Base-by-base conservation (phyloP, 92 coral and sea anemone genomes). In the Meandrina meandrites region DNA sequence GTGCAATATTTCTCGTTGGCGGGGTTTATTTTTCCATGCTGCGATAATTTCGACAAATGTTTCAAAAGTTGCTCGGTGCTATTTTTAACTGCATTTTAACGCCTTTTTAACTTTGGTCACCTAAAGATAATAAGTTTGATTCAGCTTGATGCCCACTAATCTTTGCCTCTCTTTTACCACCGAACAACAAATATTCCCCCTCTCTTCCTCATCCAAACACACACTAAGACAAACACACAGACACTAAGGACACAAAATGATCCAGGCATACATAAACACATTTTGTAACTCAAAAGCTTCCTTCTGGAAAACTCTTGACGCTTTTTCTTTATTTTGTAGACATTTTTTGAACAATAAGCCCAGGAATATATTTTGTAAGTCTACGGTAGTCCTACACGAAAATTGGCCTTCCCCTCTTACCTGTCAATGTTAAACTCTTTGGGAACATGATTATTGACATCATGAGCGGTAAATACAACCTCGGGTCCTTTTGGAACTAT, bases 401-500 rank as follows among this genome's bases (percentile, higher is more conserved):
- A 36, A 53, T 66, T 67, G 36, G 19, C 13, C 48, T 42, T 73
- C 4, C 32, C 14, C n/a, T 64, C 88, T 45, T 36, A 90, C 93
- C 90, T 70, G 14, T 87, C 88, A 37, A 73, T 82, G 58, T 64
- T 88, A n/a, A 81, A 84, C 57, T 87, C 91, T 60, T 90, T 90
- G 54, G 79, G 82, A 40, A 77, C 78, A 18, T 74, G 94, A 11
- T 88, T 84, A 53, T 75, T 79, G 19, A 89, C 94, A 28, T 89
- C 90, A 31, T 92, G 91, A 66, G 91, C 91, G 31, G 94, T 89
- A 8, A 92, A 80, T 36, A 92, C 89, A 28, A 89, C 81, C 54
- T 92, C 94, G 3, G 90, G 78, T 19, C 80, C 78, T 51, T 89
- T 92, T 19, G 34, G 84, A 48, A 54, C 27, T 81, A 84, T 18